Conservation (phyloP, 1,140 invertebrate genomes). For the Ceratosolen fusciceps region DNA sequence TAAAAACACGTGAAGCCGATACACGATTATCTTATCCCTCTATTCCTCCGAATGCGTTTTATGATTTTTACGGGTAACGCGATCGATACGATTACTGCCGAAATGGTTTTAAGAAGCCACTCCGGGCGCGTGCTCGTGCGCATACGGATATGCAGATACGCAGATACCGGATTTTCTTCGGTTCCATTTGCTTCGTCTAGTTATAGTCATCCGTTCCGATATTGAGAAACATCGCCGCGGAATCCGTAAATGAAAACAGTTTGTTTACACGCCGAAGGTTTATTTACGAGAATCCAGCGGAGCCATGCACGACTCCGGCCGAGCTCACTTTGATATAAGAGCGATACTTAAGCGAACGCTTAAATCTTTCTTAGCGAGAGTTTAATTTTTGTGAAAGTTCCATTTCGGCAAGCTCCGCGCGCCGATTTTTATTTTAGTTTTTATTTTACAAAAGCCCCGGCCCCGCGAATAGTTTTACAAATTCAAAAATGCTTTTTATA, state of each 20-base stretch:
- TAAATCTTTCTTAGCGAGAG: background rate
- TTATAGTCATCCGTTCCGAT: background rate
- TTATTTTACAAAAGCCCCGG: background rate
- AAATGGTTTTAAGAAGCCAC: no score
- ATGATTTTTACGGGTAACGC: no score
- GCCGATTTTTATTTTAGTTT: background rate
- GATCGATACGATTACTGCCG: no score
- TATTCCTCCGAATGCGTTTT: no score
- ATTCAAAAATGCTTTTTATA: background rate
- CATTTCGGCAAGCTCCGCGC: no score
- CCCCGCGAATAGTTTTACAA: background rate
- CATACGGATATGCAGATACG: no score
- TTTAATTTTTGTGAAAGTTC: slow-evolving; percentile 21
- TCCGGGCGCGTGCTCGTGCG: no score
- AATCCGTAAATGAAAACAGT: background rate
- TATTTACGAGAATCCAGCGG: background rate
- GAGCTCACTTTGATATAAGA: background rate
- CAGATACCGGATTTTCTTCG: no score
- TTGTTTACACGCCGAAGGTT: background rate
- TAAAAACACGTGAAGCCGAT: no score
- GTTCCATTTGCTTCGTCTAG: background rate
- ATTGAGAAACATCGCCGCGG: background rate
- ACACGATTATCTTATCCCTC: no score
- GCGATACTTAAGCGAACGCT: background rate
- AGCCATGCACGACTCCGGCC: background rate